Conservation (phyloP, 2,888 invertebrate species). For the Mesopsocus fuscifrons region DNA sequence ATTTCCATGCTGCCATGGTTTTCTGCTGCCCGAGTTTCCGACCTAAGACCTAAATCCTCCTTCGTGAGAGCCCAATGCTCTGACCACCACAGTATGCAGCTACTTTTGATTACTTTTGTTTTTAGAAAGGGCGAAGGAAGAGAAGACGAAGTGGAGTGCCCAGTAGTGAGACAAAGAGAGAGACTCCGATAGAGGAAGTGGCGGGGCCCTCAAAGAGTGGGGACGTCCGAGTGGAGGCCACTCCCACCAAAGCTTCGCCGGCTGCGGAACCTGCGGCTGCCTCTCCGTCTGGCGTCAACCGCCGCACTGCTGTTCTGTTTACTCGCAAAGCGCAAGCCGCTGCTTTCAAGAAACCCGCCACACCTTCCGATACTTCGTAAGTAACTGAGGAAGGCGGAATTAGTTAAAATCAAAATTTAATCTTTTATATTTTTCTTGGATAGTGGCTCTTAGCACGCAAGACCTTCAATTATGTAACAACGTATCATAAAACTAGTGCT, state of each 20-base stretch:
- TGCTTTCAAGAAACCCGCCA: slow-evolving; percentile 22
- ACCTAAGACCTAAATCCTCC: too few species aligned
- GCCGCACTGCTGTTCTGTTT: slow-evolving; percentile 57
- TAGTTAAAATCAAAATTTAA: too few species aligned
- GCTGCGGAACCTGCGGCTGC: slow-evolving; percentile 15
- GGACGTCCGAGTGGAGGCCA: background rate
- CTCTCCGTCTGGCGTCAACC: slow-evolving; percentile 39
- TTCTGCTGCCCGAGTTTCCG: too few species aligned
- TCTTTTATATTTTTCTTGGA: background rate
- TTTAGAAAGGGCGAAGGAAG: background rate
- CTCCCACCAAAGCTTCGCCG: background rate
- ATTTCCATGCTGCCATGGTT: too few species aligned
- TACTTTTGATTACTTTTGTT: background rate
- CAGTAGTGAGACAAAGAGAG: background rate
- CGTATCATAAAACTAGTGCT: too few species aligned
- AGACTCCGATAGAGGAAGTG: slow-evolving; percentile 1
- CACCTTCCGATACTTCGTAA: slow-evolving; percentile 17
- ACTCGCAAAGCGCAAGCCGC: slow-evolving; percentile 46
- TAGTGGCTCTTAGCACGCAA: too few species aligned
- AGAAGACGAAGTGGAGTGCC: background rate
- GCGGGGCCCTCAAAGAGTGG: too few species aligned
- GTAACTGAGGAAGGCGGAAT: too few species aligned
- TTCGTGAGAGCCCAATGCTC: too few species aligned
- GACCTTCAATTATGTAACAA: too few species aligned
- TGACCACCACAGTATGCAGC: too few species aligned